phyloP scores from a whole-genome alignment of 2,113 vertebrate species.

The Orcinus orca region DNA sequence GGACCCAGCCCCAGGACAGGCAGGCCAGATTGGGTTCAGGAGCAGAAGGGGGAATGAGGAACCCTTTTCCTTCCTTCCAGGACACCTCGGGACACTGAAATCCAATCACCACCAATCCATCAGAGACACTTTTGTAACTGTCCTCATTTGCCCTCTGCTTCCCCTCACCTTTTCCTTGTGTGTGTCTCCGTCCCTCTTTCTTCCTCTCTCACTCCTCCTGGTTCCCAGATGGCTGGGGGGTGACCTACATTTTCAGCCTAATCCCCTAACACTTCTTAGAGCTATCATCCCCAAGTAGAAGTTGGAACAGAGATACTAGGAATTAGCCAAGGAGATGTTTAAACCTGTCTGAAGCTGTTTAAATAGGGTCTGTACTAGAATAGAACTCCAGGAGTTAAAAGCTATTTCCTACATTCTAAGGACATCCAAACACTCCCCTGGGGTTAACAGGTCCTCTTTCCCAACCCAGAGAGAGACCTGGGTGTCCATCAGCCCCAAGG shows the following conservation, averaged over 20 bases:
- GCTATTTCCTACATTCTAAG: background rate
- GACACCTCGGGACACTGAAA: background rate
- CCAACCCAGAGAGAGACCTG: background rate
- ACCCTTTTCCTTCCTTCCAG: background rate
- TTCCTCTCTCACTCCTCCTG: constrained; percentile 8
- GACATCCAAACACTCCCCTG: background rate
- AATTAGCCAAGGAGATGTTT: constrained; percentile 73
- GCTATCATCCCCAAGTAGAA: constrained; percentile 65
- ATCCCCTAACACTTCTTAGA: constrained; percentile 78
- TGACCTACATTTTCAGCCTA: constrained; percentile 78
- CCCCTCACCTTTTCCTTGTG: constrained; percentile 29
- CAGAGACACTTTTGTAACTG: constrained; percentile 41
- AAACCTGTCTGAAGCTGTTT: constrained; percentile 75
- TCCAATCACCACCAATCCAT: background rate
- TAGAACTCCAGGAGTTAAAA: constrained; percentile 28
- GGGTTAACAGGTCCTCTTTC: background rate
- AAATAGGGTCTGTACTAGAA: constrained; percentile 49
- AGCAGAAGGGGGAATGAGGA: background rate
- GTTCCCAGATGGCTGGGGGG: constrained; percentile 67
- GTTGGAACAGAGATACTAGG: constrained; percentile 63
- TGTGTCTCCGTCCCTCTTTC: constrained; percentile 2
- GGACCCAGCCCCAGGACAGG: background rate
- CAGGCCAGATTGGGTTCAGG: background rate
- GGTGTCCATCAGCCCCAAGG: background rate
- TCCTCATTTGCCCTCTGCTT: constrained; percentile 61